These are phyloP conservation scores for Papilio polyxenes DNA, from an alignment of 1,140 invertebrate genomes.

Conservation along the genomic window DNA sequence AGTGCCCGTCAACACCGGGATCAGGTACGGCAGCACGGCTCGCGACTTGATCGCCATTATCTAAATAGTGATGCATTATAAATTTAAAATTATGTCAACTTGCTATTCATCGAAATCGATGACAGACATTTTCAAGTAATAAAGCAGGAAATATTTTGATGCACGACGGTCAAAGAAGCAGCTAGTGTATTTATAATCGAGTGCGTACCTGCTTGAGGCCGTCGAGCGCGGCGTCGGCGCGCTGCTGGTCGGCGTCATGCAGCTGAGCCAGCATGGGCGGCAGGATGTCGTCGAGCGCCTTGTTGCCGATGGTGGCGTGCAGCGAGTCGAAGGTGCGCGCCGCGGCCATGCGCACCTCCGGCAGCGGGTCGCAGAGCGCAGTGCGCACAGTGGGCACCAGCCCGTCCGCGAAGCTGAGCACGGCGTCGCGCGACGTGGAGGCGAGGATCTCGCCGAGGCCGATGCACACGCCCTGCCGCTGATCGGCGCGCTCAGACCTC, in stretches of 20 bases:
- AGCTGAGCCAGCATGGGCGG: slow-evolving; percentile 93
- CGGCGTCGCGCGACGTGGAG: slow-evolving; percentile 97
- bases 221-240: slow-evolving; percentile 94
- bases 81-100: not conserved
- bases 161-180: too few species aligned
- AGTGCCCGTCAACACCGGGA: slow-evolving; percentile 96
- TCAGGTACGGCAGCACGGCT: slow-evolving; percentile 96
- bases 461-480: slow-evolving; percentile 98
- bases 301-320: slow-evolving; percentile 95
- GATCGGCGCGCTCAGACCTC: slow-evolving; percentile 94
- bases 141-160: not conserved
- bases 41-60: slow-evolving; percentile 98
- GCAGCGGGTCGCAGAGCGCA: slow-evolving; percentile 95
- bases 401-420: slow-evolving; percentile 95
- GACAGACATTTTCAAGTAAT: not conserved
- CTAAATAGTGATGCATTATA: slow-evolving; percentile 39
- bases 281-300: slow-evolving; percentile 98
- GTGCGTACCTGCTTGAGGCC: slow-evolving; percentile 89
- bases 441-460: slow-evolving; percentile 99
- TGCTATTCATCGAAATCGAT: not conserved
- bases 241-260: slow-evolving; percentile 86
- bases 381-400: slow-evolving; percentile 98
- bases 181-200: too few species aligned
- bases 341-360: slow-evolving; percentile 95
- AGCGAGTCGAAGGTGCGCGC: slow-evolving; percentile 98